phyloP scores from a whole-genome alignment of 2,888 invertebrate genomes.

The Artemia sinica region DNA sequence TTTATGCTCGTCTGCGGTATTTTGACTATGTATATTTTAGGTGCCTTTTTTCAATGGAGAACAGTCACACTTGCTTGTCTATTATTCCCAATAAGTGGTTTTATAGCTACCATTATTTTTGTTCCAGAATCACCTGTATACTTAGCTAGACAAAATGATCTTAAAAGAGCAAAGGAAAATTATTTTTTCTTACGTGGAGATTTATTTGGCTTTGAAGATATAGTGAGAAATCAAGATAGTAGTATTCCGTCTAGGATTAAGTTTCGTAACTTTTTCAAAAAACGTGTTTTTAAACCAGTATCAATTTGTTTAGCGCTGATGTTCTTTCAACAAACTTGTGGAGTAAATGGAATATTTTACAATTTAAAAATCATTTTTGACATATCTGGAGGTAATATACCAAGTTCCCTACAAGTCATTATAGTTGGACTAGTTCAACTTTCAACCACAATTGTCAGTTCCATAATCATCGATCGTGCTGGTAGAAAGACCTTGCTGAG shows the following conservation, averaged over 20 bases:
- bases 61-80: background rate
- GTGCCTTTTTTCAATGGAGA: background rate
- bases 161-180: background rate
- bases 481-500: slow-evolving; percentile 61
- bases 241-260: background rate
- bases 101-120: background rate
- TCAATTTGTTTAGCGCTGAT: slow-evolving; percentile 24
- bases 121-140: background rate
- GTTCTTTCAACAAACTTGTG: slow-evolving; percentile 59
- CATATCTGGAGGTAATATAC: slow-evolving; percentile 42
- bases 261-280: background rate
- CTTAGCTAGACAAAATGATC: background rate
- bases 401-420: slow-evolving; percentile 40
- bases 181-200: background rate
- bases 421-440: slow-evolving; percentile 40
- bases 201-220: background rate
- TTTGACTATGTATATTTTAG: slow-evolving; percentile 21
- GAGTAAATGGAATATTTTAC: slow-evolving; percentile 66
- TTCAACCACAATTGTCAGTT: slow-evolving; percentile 34
- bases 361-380: slow-evolving; percentile 55
- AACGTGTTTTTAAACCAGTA: slow-evolving; percentile 14
- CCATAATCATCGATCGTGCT: slow-evolving; percentile 55
- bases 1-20: slow-evolving; percentile 24
- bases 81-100: slow-evolving; percentile 4
- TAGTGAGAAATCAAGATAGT: background rate